Evolutionary conservation across 2,113 vertebrate genomes (phyloP).

Genomic region (Chaenocephalus aceratus): DNA sequence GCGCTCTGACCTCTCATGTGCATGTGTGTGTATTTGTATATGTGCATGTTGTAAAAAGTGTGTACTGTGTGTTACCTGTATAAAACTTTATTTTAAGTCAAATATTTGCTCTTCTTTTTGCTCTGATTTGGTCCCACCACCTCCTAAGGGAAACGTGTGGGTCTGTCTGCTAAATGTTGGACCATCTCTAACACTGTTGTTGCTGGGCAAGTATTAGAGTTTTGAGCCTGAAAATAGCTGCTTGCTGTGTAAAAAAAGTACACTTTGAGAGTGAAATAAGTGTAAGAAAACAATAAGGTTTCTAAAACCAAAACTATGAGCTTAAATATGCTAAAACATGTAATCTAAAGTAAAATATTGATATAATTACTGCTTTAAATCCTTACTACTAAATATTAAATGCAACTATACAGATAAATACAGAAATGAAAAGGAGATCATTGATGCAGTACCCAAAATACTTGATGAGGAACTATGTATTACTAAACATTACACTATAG

Average conservation of each 20-base stretch:
- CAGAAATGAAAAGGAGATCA: background rate
- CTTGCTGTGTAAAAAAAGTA: background rate
- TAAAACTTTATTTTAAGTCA: background rate
- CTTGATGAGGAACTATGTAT: background rate
- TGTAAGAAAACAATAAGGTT: background rate
- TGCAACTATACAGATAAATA: background rate
- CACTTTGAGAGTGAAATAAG: no score
- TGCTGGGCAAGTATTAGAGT: background rate
- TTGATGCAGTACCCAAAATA: background rate
- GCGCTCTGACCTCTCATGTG: no score
- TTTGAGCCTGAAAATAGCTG: background rate
- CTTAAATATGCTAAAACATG: background rate
- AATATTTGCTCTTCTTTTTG: background rate
- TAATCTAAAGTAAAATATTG: background rate
- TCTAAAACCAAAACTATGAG: background rate
- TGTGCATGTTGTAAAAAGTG: no score
- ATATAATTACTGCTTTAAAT: background rate
- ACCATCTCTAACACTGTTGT: background rate
- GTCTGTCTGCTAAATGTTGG: background rate
- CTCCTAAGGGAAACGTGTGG: background rate
- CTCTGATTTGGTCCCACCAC: background rate
- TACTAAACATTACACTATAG: background rate
- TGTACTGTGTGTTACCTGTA: no score
- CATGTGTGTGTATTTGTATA: no score
- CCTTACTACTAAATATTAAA: background rate